Evolutionary conservation across 2,113 vertebrate species (phyloP), one percentile per base, ranked within the genome.

Genomic region (Leptobrachium ailaonicum): DNA sequence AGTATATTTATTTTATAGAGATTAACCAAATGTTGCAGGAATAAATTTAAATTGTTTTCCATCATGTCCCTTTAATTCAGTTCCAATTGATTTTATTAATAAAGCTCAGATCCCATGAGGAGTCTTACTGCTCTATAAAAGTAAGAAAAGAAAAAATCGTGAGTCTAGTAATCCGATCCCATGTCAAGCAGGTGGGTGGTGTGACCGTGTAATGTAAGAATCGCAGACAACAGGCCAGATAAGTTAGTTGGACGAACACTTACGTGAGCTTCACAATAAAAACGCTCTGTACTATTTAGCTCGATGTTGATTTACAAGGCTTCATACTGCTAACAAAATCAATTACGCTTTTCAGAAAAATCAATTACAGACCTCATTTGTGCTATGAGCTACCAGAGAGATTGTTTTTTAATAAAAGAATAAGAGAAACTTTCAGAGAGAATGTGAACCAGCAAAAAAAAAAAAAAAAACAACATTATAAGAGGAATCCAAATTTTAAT

Each of bases 321-420:
- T 64, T 64, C 20, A 64, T 64, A 64, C 62, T 64, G 62, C 40
- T 32, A 7, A 40, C 62, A 64, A 64, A 64, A 64, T 64, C 62
- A 64, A 64, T 64, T 40, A 64, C 10, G 62, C 62, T 64, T 64
- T 4, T 64, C 40, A 13, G 62, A 40, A 60, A 64, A 64, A 64
- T 32, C 62, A 64, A 64, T 64, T 64, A 64, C 62, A 10, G 40
- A 20, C 62, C 20, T 20, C 62, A 64, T 64, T 64, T 64, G 62
- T 13, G 3, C 9, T 64, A 32, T 4, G 40, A 64, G 20, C 62
- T 20, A 64, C 13, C 62, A 64, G 32, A 64, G 56, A 64, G 13
- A 64, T 32, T 64, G 62, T 40, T 32, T 40, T 32, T 3, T 60
- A 20, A 64, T 20, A 3, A 6, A 3, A 64, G n/a, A 64, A 64